Percentiles rank a stretch among this genome's conserved stretches.
These are phyloP conservation scores for Galeruca laticollis DNA, from an alignment of 2,888 invertebrate species.

Conservation along the genomic window DNA sequence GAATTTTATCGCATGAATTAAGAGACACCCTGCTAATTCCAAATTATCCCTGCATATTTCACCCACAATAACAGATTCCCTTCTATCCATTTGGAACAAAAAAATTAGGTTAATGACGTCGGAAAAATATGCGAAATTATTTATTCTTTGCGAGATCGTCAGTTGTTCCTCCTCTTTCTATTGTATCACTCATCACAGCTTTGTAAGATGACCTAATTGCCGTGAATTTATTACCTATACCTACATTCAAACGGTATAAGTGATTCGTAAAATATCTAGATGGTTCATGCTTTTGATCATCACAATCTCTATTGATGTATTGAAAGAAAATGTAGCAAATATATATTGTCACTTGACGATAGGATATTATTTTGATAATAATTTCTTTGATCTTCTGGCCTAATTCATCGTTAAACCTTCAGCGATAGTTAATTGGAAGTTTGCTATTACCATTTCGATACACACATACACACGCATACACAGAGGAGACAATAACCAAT, in stretches of 20 bases:
- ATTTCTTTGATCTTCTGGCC: slow-evolving; percentile 9
- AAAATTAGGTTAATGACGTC: too few relatives aligned
- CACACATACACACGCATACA: too few relatives aligned
- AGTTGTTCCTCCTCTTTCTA: too few relatives aligned
- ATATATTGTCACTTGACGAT: neutral
- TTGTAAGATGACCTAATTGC: neutral
- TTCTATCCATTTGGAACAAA: too few relatives aligned
- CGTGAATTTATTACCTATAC: neutral
- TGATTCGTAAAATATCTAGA: neutral
- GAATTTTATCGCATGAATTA: too few relatives aligned
- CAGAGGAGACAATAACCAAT: slow-evolving; percentile 29
- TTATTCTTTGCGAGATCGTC: too few relatives aligned
- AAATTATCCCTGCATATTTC: too few relatives aligned
- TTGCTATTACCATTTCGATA: slow-evolving; percentile 12
- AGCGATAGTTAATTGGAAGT: slow-evolving; percentile 27
- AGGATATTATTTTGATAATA: neutral
- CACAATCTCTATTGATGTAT: neutral
- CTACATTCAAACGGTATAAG: neutral
- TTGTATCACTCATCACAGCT: too few relatives aligned
- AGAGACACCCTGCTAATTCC: too few relatives aligned
- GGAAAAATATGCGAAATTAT: too few relatives aligned
- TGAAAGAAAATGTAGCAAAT: neutral
- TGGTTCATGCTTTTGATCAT: neutral
- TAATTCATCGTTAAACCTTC: slow-evolving; percentile 3
- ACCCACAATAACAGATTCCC: too few relatives aligned